Percentiles rank a stretch among this genome's conserved stretches.
Evolutionary conservation across 2,888 invertebrate genomes (phyloP).

Genomic region (Hyppa rectilinea): DNA sequence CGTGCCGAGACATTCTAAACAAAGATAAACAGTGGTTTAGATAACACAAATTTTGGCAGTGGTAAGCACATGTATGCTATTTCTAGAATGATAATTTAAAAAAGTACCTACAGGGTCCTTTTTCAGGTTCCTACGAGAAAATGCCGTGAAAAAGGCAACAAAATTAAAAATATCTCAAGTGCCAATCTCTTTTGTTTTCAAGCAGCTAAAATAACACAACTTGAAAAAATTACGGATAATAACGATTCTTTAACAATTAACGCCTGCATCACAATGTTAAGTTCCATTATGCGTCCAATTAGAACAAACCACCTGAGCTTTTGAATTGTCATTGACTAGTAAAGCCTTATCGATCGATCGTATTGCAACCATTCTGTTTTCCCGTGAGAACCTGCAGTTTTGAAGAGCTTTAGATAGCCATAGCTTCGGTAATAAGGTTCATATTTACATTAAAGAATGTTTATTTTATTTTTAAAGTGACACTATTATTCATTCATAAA

Average conservation of each 20-base stretch:
- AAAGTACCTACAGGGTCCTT: no score
- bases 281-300: conserved; percentile 51
- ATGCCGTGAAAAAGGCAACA: neutral
- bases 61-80: neutral
- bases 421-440: conserved; percentile 30
- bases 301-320: conserved; percentile 48
- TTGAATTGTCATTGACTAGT: conserved; percentile 55
- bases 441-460: conserved; percentile 21
- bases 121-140: conserved; percentile 3
- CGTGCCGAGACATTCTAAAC: conserved; percentile 86
- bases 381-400: conserved; percentile 62
- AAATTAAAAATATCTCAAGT: conserved; percentile 1
- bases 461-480: conserved; percentile 29
- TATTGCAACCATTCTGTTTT: conserved; percentile 53
- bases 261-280: conserved; percentile 35
- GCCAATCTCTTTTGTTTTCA: conserved; percentile 27
- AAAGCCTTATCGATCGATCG: conserved; percentile 61
- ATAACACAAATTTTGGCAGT: neutral
- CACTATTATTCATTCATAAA: conserved; percentile 41
- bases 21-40: conserved; percentile 3
- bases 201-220: conserved; percentile 26
- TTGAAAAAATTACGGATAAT: conserved; percentile 28
- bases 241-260: conserved; percentile 43
- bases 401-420: conserved; percentile 27
- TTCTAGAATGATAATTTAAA: neutral